Evolutionary conservation across 1,140 invertebrate genomes (phyloP).

Genomic region (Asobara japonica): DNA sequence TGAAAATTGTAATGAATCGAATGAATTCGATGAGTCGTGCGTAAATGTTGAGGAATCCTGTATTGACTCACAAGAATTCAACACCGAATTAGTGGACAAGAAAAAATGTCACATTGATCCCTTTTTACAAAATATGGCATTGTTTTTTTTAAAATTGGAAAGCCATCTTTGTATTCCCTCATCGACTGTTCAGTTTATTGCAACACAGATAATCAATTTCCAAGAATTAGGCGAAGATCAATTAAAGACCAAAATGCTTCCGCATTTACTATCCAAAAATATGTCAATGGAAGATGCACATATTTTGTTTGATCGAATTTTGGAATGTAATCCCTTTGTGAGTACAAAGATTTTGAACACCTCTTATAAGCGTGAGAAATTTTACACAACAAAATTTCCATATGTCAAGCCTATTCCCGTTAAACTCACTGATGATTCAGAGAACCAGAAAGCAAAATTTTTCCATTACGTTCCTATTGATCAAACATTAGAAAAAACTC

Average conservation of each 20-base stretch:
- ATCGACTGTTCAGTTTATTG: conserved; percentile 26
- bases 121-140: conserved; percentile 17
- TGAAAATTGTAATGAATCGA: background rate
- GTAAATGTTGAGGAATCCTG: background rate
- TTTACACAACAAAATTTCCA: conserved; percentile 20
- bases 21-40: background rate
- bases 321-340: background rate
- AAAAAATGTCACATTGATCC: background rate
- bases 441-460: background rate
- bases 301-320: background rate
- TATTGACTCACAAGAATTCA: background rate
- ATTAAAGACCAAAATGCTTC: conserved; percentile 5
- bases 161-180: conserved; percentile 12
- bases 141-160: conserved; percentile 28
- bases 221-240: conserved; percentile 18
- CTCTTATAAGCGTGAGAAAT: conserved; percentile 27
- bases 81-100: background rate
- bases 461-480: background rate
- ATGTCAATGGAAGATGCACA: background rate
- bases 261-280: background rate
- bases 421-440: background rate
- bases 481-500: background rate
- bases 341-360: conserved; percentile 1
- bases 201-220: conserved; percentile 6
- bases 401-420: background rate